These are phyloP conservation scores for Phocoena phocoena DNA, from an alignment of 2,113 vertebrate species.

Conservation along the genomic window DNA sequence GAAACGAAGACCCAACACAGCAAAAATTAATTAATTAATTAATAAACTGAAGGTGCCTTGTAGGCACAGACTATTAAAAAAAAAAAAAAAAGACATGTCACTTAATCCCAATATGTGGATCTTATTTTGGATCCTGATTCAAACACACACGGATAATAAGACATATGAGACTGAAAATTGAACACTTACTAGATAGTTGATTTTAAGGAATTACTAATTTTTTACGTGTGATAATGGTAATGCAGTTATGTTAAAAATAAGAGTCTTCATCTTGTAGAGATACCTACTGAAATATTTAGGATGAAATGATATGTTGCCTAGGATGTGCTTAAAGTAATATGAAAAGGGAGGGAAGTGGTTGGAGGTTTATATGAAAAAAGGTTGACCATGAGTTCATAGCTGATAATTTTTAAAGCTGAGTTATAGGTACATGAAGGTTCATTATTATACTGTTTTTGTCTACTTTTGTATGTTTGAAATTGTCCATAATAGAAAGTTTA, in stretches of 20 bases:
- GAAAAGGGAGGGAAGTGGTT: neutral
- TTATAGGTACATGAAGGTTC: neutral
- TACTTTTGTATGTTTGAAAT: neutral
- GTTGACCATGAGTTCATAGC: neutral
- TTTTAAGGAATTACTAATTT: conserved; percentile 16
- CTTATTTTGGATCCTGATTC: conserved; percentile 9
- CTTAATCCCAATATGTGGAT: neutral
- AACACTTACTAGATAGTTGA: neutral
- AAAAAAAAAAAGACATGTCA: neutral
- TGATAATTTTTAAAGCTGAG: neutral
- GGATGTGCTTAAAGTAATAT: conserved; percentile 19
- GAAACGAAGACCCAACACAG: too few relatives aligned
- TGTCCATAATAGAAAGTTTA: neutral
- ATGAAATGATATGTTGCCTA: neutral
- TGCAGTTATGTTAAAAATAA: conserved; percentile 12
- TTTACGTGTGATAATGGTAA: neutral
- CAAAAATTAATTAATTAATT: too few relatives aligned
- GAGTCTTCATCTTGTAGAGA: neutral
- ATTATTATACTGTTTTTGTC: neutral
- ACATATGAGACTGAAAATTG: neutral
- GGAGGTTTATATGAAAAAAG: neutral
- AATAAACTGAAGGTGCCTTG: too few relatives aligned
- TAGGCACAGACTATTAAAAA: too few relatives aligned
- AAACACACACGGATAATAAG: neutral
- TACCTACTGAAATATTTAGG: neutral